These are phyloP conservation scores for Leptura quadrifasciata DNA, from an alignment of 2,888 invertebrate species.

Conservation along the genomic window DNA sequence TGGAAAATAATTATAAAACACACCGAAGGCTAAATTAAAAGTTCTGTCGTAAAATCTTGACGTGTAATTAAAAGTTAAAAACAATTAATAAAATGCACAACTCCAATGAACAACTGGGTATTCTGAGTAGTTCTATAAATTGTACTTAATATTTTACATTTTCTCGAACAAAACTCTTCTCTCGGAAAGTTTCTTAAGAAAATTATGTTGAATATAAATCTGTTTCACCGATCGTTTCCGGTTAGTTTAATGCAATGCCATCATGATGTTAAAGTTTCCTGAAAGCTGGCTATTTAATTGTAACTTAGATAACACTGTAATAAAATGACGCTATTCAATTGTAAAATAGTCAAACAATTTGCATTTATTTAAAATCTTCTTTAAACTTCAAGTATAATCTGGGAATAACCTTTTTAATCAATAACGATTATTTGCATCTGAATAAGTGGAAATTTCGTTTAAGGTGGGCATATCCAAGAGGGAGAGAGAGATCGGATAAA, in stretches of 20 bases:
- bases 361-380: not conserved
- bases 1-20: not conserved
- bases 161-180: not conserved
- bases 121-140: not conserved
- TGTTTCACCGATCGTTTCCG: constrained; percentile 41
- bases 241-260: constrained; percentile 34
- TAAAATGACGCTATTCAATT: not conserved
- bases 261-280: constrained; percentile 6
- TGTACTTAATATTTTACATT: not conserved
- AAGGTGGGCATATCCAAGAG: too few relatives aligned
- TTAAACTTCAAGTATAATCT: too few relatives aligned
- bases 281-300: not conserved
- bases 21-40: constrained; percentile 8
- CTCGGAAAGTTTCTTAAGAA: not conserved
- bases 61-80: constrained; percentile 4
- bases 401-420: too few relatives aligned
- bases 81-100: not conserved
- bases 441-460: too few relatives aligned
- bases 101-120: not conserved
- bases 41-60: not conserved
- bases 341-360: not conserved
- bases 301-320: not conserved
- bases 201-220: constrained; percentile 43
- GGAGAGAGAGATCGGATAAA: too few relatives aligned
- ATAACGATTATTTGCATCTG: too few relatives aligned